Conservation (phyloP, 2,888 invertebrate species). For the Hypsopygia costalis region DNA sequence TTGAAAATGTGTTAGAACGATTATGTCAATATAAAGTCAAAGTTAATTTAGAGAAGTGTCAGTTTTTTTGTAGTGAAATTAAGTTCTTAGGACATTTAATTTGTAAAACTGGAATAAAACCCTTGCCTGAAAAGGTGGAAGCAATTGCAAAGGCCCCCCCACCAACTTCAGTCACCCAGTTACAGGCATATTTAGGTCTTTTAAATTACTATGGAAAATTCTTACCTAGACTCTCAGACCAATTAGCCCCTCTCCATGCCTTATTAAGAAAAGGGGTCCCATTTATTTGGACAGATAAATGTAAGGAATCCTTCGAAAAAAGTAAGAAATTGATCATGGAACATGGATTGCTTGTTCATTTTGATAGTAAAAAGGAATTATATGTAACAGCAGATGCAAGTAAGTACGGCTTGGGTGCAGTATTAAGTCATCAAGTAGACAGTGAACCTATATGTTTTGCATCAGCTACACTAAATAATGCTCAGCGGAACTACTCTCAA, state of each 20-base stretch:
- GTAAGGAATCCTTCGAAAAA: too few relatives aligned
- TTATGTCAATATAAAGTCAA: slow-evolving; percentile 4
- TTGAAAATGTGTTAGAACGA: too few relatives aligned
- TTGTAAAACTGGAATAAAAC: slow-evolving; percentile 9
- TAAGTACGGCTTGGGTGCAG: slow-evolving; percentile 14
- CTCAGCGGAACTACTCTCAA: slow-evolving; percentile 14
- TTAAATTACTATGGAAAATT: slow-evolving; percentile 11
- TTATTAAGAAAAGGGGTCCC: slow-evolving; percentile 1
- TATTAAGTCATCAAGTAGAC: slow-evolving; percentile 14
- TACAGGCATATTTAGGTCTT: slow-evolving; percentile 9
- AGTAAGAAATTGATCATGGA: not conserved
- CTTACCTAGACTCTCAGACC: slow-evolving; percentile 4
- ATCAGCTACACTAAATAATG: slow-evolving; percentile 13
- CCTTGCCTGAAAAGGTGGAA: slow-evolving; percentile 13
- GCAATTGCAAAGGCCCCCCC: slow-evolving; percentile 4
- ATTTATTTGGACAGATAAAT: too few relatives aligned
- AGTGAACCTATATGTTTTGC: slow-evolving; percentile 12
- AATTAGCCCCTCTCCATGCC: slow-evolving; percentile 2
- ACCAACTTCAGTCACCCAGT: slow-evolving; percentile 4
- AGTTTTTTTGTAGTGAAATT: slow-evolving; percentile 12
- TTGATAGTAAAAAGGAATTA: slow-evolving; percentile 8
- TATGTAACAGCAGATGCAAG: slow-evolving; percentile 14
- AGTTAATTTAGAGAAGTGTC: slow-evolving; percentile 11
- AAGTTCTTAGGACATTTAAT: slow-evolving; percentile 13
- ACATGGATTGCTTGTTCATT: slow-evolving; percentile 1